These are phyloP conservation scores for Ennomos fuscantarius DNA, from an alignment of 2,888 invertebrate genomes.

Conservation along the genomic window DNA sequence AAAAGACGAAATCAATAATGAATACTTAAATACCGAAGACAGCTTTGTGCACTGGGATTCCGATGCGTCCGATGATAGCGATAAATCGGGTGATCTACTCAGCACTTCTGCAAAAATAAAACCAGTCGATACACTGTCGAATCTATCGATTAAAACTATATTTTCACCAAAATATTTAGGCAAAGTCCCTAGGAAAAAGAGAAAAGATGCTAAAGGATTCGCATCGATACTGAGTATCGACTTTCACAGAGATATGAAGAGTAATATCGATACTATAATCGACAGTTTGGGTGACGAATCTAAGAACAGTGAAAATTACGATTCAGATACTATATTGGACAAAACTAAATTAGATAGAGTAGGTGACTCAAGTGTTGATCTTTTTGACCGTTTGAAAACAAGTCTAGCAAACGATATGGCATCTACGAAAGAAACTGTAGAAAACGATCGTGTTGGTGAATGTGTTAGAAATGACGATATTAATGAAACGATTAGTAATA, in stretches of 20 bases:
- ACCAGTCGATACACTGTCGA: constrained; percentile 48
- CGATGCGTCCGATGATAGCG: constrained; percentile 42
- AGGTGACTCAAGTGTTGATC: background rate
- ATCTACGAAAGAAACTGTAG: background rate
- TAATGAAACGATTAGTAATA: constrained; percentile 1
- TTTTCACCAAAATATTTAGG: constrained; percentile 62
- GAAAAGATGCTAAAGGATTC: constrained; percentile 35
- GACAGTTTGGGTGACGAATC: constrained; percentile 46
- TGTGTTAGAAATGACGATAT: constrained; percentile 4
- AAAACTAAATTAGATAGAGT: constrained; percentile 10
- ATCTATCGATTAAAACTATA: constrained; percentile 60
- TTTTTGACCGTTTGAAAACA: constrained; percentile 8
- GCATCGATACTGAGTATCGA: constrained; percentile 31
- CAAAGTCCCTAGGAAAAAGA: constrained; percentile 57
- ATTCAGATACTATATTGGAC: constrained; percentile 30
- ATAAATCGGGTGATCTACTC: constrained; percentile 17
- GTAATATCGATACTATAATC: constrained; percentile 49
- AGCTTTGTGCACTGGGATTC: constrained; percentile 63
- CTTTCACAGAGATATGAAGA: constrained; percentile 1
- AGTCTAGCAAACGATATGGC: background rate
- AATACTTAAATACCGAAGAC: constrained; percentile 51
- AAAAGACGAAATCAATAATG: constrained; percentile 50
- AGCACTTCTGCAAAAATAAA: constrained; percentile 7
- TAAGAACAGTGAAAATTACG: constrained; percentile 20
- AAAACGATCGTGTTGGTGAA: background rate